These are phyloP conservation scores for Phallusia fumigata DNA, from an alignment of 23 tunicate species.

Conservation along the genomic window DNA sequence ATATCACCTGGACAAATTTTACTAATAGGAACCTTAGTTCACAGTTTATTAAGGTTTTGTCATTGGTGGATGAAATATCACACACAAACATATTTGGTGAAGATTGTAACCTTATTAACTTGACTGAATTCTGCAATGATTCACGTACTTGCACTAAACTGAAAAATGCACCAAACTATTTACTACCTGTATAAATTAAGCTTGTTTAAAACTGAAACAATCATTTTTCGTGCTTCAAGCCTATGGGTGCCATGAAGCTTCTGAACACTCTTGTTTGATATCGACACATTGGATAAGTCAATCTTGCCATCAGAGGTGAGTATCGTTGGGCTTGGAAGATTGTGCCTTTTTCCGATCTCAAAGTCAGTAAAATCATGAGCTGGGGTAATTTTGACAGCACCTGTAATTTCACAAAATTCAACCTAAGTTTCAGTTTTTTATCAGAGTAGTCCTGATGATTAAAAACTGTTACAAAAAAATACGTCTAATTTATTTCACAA, in stretches of 20 bases:
- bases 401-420: too few relatives aligned
- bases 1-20: not conserved
- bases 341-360: slow-evolving; percentile 75
- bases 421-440: too few relatives aligned
- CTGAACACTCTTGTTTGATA: not conserved
- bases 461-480: too few relatives aligned
- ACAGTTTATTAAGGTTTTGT: too few relatives aligned
- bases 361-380: slow-evolving; percentile 81
- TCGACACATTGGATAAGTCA: not conserved
- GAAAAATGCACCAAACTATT: not conserved
- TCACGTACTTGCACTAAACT: too few relatives aligned
- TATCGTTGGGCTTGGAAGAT: slow-evolving; percentile 18
- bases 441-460: too few relatives aligned
- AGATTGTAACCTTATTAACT: too few relatives aligned
- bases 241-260: slow-evolving; percentile 20
- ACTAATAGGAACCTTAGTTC: too few relatives aligned
- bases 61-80: too few relatives aligned
- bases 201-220: slow-evolving; percentile 20
- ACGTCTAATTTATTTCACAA: too few relatives aligned
- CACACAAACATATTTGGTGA: too few relatives aligned
- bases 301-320: slow-evolving; percentile 13
- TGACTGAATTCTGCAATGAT: too few relatives aligned
- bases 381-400: slow-evolving; percentile 88
- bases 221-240: slow-evolving; percentile 48
- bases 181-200: slow-evolving; percentile 15